Conservation (phyloP, 92 coral and sea anemone genomes). For the Plumapathes pennacea region DNA sequence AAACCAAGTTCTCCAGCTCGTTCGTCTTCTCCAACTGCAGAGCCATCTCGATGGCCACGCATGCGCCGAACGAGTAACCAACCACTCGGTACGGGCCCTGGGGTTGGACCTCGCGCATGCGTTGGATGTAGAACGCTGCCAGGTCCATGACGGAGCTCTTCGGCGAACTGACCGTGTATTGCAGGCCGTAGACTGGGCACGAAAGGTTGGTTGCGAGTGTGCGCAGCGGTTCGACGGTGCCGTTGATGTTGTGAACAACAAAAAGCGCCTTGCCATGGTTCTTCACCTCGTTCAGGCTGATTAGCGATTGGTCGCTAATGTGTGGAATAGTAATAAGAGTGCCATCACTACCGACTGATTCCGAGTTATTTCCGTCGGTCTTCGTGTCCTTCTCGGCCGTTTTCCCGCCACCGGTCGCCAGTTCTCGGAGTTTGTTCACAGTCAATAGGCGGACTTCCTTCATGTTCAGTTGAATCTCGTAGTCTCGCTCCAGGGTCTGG, state of each 20-base stretch:
- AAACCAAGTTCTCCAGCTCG: conserved; percentile 62
- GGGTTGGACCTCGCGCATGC: conserved; percentile 55
- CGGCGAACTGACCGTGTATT: conserved; percentile 61
- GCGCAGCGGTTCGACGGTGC: conserved; percentile 71
- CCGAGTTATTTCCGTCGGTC: conserved; percentile 2
- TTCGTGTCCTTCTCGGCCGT: conserved; percentile 4
- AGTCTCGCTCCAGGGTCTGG: conserved; percentile 82
- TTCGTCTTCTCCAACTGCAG: conserved; percentile 76
- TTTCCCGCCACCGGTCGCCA: conserved; percentile 43
- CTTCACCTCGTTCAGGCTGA: conserved; percentile 58
- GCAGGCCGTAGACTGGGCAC: conserved; percentile 73
- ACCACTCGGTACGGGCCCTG: conserved; percentile 70
- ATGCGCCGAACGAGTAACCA: conserved; percentile 84
- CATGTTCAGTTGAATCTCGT: conserved; percentile 71
- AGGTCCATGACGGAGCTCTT: conserved; percentile 49
- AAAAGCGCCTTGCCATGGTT: conserved; percentile 66
- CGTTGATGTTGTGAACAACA: conserved; percentile 72
- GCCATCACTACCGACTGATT: not conserved
- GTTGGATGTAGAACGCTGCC: conserved; percentile 53
- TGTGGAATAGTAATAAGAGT: conserved; percentile 13
- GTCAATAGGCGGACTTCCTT: conserved; percentile 79
- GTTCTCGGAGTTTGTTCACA: conserved; percentile 67
- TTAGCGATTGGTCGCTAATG: conserved; percentile 23
- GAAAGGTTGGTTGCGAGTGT: conserved; percentile 52
- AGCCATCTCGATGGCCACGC: conserved; percentile 81